These are phyloP conservation scores for Tetragonula carbonaria DNA, from an alignment of 2,888 invertebrate species.

Conservation along the genomic window DNA sequence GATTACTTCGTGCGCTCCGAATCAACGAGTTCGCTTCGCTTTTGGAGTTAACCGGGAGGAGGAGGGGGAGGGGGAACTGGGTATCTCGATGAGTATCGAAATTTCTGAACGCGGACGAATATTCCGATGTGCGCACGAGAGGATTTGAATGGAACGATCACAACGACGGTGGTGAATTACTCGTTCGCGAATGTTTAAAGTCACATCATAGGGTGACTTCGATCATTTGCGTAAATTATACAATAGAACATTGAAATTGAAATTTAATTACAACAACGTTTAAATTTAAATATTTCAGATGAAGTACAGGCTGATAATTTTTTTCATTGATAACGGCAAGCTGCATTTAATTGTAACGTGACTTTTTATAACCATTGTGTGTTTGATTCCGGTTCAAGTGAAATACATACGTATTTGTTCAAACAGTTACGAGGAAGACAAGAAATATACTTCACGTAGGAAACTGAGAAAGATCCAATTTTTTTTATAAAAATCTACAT, in stretches of 20 bases:
- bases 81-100: not conserved
- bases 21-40: not conserved
- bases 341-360: not conserved
- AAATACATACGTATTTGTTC: too few relatives aligned
- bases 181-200: not conserved
- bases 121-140: not conserved
- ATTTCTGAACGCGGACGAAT: not conserved
- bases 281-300: not conserved
- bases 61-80: not conserved
- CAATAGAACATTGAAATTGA: too few relatives aligned
- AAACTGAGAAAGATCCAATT: too few relatives aligned
- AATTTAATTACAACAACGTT: not conserved
- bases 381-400: too few relatives aligned
- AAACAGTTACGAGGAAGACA: too few relatives aligned
- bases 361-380: too few relatives aligned
- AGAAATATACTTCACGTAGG: too few relatives aligned
- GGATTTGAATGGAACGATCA: not conserved
- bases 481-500: too few relatives aligned
- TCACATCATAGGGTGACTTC: too few relatives aligned
- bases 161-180: not conserved
- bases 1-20: slow-evolving; percentile 21
- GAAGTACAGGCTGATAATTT: not conserved
- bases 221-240: too few relatives aligned
- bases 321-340: not conserved
- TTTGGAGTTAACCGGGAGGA: not conserved